Conservation (phyloP, 2,888 invertebrate genomes). For the Alentia gelatinosa region DNA sequence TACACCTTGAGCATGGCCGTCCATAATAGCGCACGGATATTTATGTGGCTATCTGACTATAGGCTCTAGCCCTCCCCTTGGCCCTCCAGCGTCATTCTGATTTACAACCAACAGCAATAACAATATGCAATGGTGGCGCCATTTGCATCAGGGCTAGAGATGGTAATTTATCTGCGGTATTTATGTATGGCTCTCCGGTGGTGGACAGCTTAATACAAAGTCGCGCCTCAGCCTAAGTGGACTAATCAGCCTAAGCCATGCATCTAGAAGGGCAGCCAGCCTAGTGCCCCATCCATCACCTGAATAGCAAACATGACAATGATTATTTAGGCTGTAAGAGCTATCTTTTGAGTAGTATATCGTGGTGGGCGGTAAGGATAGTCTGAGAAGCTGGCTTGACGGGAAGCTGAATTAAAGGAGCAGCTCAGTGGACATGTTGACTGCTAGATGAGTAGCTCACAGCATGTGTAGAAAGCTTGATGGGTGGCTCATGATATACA, state of each 20-base stretch:
- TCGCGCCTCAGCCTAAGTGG: not conserved
- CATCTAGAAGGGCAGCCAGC: not conserved
- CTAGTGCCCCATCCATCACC: not conserved
- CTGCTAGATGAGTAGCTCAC: no score
- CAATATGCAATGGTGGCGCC: not conserved
- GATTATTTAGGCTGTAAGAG: not conserved
- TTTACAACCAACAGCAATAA: not conserved
- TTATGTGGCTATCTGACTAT: not conserved
- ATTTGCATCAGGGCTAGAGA: not conserved
- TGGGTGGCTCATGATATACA: no score
- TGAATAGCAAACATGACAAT: conserved; percentile 18
- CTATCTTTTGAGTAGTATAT: not conserved
- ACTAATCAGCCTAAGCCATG: conserved; percentile 12
- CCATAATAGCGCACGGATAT: not conserved
- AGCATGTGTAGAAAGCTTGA: no score
- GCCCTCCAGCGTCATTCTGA: not conserved
- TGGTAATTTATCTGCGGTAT: conserved; percentile 30
- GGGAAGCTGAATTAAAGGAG: not conserved
- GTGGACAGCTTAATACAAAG: conserved; percentile 28
- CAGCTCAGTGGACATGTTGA: no score
- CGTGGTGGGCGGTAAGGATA: not conserved
- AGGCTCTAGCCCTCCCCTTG: not conserved
- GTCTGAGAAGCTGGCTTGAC: no score
- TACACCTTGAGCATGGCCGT: not conserved
- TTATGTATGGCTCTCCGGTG: not conserved